These are phyloP conservation scores for Nasonovia ribisnigri DNA, from an alignment of 2,888 invertebrate species.

Conservation along the genomic window DNA sequence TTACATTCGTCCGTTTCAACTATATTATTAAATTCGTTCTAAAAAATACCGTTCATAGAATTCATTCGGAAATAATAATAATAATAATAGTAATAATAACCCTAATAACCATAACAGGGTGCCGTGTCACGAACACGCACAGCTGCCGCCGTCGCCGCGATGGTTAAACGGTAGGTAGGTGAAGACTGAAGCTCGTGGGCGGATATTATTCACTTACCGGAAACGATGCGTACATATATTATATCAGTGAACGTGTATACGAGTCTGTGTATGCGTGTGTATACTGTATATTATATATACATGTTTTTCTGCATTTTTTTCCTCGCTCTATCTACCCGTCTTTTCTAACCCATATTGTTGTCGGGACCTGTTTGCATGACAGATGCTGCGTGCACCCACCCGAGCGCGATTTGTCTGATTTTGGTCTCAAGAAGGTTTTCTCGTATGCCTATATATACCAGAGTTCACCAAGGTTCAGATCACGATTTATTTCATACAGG, in stretches of 20 bases:
- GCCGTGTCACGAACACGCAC: constrained; percentile 58
- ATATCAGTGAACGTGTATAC: not conserved
- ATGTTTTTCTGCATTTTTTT: constrained; percentile 44
- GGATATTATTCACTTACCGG: constrained; percentile 65
- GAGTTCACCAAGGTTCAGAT: constrained; percentile 54
- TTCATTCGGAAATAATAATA: not conserved
- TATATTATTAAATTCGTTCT: not conserved
- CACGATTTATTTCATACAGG: constrained; percentile 49
- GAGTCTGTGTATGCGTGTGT: not conserved
- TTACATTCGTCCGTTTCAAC: not conserved
- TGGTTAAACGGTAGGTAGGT: constrained; percentile 47
- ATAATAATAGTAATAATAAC: constrained; percentile 57
- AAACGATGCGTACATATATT: constrained; percentile 64
- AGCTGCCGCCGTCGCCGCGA: constrained; percentile 58
- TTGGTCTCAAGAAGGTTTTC: constrained; percentile 37
- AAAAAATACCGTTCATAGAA: not conserved
- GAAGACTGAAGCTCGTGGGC: constrained; percentile 60
- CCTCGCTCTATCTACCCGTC: constrained; percentile 45
- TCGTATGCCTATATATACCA: not conserved
- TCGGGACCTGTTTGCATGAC: constrained; percentile 61
- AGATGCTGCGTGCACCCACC: constrained; percentile 57
- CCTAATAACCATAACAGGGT: constrained; percentile 63
- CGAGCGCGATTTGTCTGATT: constrained; percentile 55
- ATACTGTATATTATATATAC: not conserved
- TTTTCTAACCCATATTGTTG: constrained; percentile 54